phyloP scores from a whole-genome alignment of 2,888 invertebrate genomes.

The Eupithecia abbreviata region DNA sequence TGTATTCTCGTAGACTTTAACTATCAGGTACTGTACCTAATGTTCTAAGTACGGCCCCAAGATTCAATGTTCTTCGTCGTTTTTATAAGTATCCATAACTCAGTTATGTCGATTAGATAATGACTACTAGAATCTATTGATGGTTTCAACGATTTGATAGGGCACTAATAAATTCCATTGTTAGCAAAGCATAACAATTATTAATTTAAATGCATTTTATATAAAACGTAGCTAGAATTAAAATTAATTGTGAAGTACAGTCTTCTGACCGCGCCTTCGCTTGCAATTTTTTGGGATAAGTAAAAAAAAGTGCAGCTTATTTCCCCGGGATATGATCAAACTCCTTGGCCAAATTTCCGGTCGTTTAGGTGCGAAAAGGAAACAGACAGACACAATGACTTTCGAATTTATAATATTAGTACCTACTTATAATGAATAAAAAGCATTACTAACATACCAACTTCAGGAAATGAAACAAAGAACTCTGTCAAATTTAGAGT shows the following conservation, averaged over 20 bases:
- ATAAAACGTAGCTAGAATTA: neutral
- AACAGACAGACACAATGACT: neutral
- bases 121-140: neutral
- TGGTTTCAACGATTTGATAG: neutral
- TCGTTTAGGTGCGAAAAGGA: neutral
- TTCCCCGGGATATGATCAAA: neutral
- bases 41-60: too few relatives aligned
- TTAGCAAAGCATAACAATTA: neutral
- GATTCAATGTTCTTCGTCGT: too few relatives aligned
- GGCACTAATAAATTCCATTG: neutral
- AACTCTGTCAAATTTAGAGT: conserved; percentile 7
- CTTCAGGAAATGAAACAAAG: neutral
- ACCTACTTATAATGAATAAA: neutral
- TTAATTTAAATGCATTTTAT: neutral
- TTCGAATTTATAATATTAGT: neutral
- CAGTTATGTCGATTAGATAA: conserved; percentile 21
- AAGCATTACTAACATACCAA: neutral
- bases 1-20: too few relatives aligned
- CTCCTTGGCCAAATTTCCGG: neutral
- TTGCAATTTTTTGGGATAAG: neutral
- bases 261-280: neutral
- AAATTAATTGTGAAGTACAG: neutral
- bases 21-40: too few relatives aligned
- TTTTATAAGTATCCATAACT: conserved; percentile 35
- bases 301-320: neutral